Evolutionary conservation across 2,888 invertebrate genomes (phyloP), one percentile per base, ranked within the genome.

Genomic region (Leptopilina drosophilae): DNA sequence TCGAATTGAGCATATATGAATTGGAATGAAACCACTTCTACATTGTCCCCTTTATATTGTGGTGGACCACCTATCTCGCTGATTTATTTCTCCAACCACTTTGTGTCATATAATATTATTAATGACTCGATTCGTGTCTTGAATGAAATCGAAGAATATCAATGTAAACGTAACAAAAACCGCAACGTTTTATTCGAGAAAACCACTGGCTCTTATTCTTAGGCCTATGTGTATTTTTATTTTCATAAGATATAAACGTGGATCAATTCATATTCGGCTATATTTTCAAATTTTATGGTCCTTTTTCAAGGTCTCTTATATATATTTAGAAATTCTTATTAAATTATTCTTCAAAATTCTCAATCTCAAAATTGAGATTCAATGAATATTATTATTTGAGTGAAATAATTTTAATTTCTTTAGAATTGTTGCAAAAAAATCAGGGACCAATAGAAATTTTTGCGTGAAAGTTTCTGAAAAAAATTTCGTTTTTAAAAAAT

Each of bases 1-100:
- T 69, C 69, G 53, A 14, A 26, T 56, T 20, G 56, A 73, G 73
- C 53, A 64, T 49, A 59, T 75, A 62, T 20, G 62, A 15, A 62
- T 20, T 62, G 66, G 56, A 79, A 81, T 84, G 84, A 80, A 84
- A 84, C 82, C 77, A 78, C 76, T 65, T 67, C 64, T 26, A 65
- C 76, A 82, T 84, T 84, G 82, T 84, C 66, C 42, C 67, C 76
- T 78, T 62, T 64, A n/a, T 42, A 59, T 56, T 69, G 62, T 78
- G 65, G 77, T 66, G 62, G 80, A 77, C 82, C 77, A 80, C 77
- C 80, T 75, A 56, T 62, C 64, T 77, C 76, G 78, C 82, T 82
- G 82, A 82, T 82, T 82, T 82, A 82, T 82, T 78, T 77, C 56
- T 62, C 56, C 20, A 64, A 56, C 73, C 73, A 73, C 73, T 56